These are phyloP conservation scores for Punctoribates punctum DNA, from an alignment of 2,888 invertebrate species.

Conservation along the genomic window DNA sequence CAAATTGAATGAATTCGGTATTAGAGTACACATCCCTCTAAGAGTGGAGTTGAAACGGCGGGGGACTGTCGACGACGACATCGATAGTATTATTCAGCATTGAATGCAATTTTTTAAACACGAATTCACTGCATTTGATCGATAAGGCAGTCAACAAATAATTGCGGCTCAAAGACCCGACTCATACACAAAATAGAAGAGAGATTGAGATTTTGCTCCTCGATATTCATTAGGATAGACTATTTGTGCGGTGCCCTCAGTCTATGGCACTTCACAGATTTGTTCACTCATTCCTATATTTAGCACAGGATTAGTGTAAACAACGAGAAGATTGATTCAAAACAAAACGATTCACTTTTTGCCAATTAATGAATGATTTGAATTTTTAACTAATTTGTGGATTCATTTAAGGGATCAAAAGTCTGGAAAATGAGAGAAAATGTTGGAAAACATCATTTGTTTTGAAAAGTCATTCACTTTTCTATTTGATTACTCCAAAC, in stretches of 20 bases:
- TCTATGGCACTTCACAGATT: conserved; percentile 12
- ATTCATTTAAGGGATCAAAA: background rate
- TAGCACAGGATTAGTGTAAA: conserved; percentile 24
- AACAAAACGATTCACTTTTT: conserved; percentile 18
- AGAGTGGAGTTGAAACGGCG: background rate
- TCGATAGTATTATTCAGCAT: conserved; percentile 7
- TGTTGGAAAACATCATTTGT: background rate
- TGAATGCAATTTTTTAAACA: conserved; percentile 9
- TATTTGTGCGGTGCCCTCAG: background rate
- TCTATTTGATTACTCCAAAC: too few relatives aligned
- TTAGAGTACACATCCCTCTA: conserved; percentile 23
- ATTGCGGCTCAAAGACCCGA: conserved; percentile 13
- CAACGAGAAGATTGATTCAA: conserved; percentile 1
- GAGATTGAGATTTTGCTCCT: background rate
- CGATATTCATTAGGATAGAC: conserved; percentile 11
- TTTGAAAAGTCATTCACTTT: background rate
- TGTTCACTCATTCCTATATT: conserved; percentile 23
- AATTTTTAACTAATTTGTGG: background rate
- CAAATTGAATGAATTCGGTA: conserved; percentile 13
- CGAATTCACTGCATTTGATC: background rate
- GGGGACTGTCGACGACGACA: conserved; percentile 18
- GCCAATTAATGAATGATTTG: conserved; percentile 1
- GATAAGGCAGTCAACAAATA: conserved; percentile 27
- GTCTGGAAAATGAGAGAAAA: background rate
- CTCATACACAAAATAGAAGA: background rate